phyloP scores from a whole-genome alignment of 1,140 invertebrate species.

The Cydia strobilella region DNA sequence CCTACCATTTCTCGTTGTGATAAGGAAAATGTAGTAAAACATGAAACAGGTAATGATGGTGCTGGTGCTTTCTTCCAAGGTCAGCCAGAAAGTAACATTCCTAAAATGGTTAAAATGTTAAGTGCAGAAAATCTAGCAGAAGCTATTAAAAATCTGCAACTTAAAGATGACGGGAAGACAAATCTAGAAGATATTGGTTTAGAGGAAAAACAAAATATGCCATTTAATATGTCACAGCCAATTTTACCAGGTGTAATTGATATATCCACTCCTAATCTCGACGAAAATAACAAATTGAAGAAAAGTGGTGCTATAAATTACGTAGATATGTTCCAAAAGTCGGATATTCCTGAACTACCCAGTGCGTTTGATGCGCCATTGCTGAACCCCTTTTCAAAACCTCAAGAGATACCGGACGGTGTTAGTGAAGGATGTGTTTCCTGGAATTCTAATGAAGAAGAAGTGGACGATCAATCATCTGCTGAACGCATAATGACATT shows the following conservation, averaged over 20 bases:
- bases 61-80: not conserved
- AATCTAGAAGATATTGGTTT: not conserved
- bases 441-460: constrained; percentile 9
- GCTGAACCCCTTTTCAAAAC: not conserved
- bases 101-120: not conserved
- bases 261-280: not conserved
- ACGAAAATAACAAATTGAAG: not conserved
- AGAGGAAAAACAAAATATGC: not conserved
- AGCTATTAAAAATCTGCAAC: not conserved
- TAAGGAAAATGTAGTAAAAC: not conserved
- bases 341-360: not conserved
- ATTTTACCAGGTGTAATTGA: not conserved
- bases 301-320: not conserved
- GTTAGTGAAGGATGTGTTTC: not conserved
- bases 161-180: not conserved
- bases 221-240: not conserved
- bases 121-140: not conserved
- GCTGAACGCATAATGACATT: not conserved
- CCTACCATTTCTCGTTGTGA: not conserved
- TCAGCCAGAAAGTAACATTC: not conserved
- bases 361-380: not conserved
- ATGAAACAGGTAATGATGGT: not conserved
- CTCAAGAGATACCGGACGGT: not conserved
- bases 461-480: not conserved
- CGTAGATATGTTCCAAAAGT: not conserved